Percentiles rank a stretch among this genome's conserved stretches.
Evolutionary conservation across 1,140 invertebrate genomes (phyloP).

Genomic region (Drosophila equinoxialis): DNA sequence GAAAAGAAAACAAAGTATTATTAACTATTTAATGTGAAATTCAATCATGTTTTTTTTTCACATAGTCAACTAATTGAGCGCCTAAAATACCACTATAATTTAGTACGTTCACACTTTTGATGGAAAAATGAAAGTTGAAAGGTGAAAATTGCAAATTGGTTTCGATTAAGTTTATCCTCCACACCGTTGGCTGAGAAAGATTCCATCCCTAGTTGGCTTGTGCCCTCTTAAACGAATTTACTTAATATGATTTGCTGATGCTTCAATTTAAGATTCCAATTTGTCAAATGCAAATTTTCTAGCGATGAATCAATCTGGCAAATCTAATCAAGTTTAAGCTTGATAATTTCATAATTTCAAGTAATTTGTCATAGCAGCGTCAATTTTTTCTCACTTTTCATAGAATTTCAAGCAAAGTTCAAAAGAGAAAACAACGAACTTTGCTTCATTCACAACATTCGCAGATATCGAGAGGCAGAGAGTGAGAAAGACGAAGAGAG

Average conservation of each 20-base stretch:
- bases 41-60: not conserved
- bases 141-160: no score
- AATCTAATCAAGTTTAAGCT: slow-evolving; percentile 66
- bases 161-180: no score
- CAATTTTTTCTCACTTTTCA: not conserved
- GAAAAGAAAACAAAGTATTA: not conserved
- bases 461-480: not conserved
- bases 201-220: not conserved
- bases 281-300: slow-evolving; percentile 37
- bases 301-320: slow-evolving; percentile 47
- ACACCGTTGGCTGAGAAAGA: no score
- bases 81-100: no score
- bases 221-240: slow-evolving; percentile 36
- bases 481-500: not conserved
- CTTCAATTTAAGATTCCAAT: slow-evolving; percentile 61
- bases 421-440: slow-evolving; percentile 13
- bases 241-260: slow-evolving; percentile 63
- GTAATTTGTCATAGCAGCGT: slow-evolving; percentile 49
- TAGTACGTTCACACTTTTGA: no score
- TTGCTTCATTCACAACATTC: not conserved
- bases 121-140: no score
- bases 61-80: not conserved
- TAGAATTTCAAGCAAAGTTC: slow-evolving; percentile 3
- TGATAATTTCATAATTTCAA: slow-evolving; percentile 70
- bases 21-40: not conserved